Evolutionary conservation across 1,140 invertebrate species (phyloP).

Genomic region (Schlechtendalia chinensis): DNA sequence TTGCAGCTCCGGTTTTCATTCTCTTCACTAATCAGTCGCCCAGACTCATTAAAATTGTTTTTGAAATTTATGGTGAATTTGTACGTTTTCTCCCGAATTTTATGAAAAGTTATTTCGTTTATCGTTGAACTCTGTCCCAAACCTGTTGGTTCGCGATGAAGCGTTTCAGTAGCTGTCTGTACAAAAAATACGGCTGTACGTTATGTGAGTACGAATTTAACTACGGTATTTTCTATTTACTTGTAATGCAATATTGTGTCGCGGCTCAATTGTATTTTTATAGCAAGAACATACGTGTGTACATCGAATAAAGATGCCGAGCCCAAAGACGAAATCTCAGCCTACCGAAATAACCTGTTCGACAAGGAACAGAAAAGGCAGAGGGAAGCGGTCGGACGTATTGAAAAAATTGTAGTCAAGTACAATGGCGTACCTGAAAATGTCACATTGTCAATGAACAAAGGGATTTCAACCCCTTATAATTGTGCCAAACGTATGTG

Average conservation of each 20-base stretch:
- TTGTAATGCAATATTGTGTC: neutral
- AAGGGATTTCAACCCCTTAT: slow-evolving; percentile 84
- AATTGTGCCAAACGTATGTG: slow-evolving; percentile 83
- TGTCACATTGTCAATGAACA: slow-evolving; percentile 84
- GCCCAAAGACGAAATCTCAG: slow-evolving; percentile 25
- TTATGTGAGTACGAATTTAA: neutral
- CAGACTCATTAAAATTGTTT: too few relatives aligned
- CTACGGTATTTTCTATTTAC: neutral
- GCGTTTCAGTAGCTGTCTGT: slow-evolving; percentile 5
- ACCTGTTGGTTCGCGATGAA: slow-evolving; percentile 12
- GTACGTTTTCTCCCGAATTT: too few relatives aligned
- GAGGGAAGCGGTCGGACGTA: slow-evolving; percentile 67
- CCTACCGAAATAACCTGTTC: slow-evolving; percentile 67
- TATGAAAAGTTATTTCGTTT: too few relatives aligned
- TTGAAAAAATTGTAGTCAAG: slow-evolving; percentile 89
- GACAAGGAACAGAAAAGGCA: slow-evolving; percentile 75
- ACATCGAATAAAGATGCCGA: neutral
- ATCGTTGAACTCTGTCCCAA: too few relatives aligned
- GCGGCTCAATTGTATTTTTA: neutral
- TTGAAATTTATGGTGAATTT: too few relatives aligned
- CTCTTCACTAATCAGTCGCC: too few relatives aligned
- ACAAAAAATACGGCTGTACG: neutral
- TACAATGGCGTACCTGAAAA: slow-evolving; percentile 73
- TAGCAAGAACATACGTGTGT: slow-evolving; percentile 11
- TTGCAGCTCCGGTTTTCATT: neutral